A percentile compares a stretch with the other conserved stretches of the same genome.
Conservation (phyloP, 2,113 vertebrate genomes). For the Haplochromis burtoni region DNA sequence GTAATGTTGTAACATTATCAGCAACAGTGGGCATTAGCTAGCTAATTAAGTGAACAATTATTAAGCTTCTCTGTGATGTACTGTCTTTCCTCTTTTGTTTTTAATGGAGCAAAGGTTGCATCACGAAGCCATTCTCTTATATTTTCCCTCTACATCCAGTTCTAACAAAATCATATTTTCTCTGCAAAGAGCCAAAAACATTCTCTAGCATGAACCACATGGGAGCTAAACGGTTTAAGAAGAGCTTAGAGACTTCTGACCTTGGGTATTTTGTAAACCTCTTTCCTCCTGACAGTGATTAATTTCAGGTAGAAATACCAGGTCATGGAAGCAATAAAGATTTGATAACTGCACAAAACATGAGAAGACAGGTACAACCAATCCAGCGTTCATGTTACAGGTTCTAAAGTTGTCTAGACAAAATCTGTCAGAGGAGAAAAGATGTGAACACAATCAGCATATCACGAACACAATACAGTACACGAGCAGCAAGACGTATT, state of each 20-base stretch:
- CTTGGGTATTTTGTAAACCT: slow-evolving; percentile 13
- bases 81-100: background rate
- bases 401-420: background rate
- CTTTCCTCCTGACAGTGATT: slow-evolving; percentile 33
- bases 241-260: slow-evolving; percentile 3
- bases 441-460: background rate
- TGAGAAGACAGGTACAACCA: slow-evolving; percentile 1
- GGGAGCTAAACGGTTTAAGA: background rate
- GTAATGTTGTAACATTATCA: background rate
- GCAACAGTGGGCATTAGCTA: background rate
- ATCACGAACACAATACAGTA: slow-evolving; percentile 7
- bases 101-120: background rate
- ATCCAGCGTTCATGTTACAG: background rate
- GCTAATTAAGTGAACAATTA: background rate
- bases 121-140: background rate
- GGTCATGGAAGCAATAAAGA: slow-evolving; percentile 26
- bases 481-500: slow-evolving; percentile 7
- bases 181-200: background rate
- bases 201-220: background rate
- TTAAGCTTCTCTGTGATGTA: background rate
- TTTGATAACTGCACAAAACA: slow-evolving; percentile 16
- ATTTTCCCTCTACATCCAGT: background rate
- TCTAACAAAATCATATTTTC: background rate
- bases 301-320: slow-evolving; percentile 19
- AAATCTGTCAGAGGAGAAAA: background rate